Percentiles rank a stretch among this genome's conserved stretches.
Conservation (phyloP, 1,140 invertebrate species). For the Orchesella cincta region DNA sequence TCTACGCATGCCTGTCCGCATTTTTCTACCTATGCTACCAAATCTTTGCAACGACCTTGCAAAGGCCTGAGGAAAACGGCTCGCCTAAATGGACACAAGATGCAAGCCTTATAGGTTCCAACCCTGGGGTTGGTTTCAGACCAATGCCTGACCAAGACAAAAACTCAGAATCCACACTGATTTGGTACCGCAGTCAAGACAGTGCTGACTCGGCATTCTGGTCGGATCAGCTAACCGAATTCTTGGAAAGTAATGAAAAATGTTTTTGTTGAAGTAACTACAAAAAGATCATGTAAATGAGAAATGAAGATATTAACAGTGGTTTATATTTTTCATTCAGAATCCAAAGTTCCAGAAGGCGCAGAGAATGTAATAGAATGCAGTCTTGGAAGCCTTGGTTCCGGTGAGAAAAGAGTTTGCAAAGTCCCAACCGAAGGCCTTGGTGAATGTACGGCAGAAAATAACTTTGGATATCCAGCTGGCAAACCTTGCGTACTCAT, state of each 20-base stretch:
- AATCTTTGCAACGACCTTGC: constrained; percentile 88
- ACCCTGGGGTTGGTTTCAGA: constrained; percentile 92
- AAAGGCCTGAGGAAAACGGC: constrained; percentile 63
- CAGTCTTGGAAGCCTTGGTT: not conserved
- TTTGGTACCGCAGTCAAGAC: constrained; percentile 83
- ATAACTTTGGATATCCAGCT: constrained; percentile 71
- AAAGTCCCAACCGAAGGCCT: constrained; percentile 66
- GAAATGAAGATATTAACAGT: not conserved
- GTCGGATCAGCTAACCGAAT: constrained; percentile 71
- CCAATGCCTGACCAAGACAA: constrained; percentile 77
- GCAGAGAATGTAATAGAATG: not conserved
- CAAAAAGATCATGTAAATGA: not conserved
- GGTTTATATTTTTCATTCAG: not conserved
- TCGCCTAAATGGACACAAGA: constrained; percentile 83
- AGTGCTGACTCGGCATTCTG: constrained; percentile 76
- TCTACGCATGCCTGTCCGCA: constrained; percentile 80
- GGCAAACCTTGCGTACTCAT: constrained; percentile 79
- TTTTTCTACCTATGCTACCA: constrained; percentile 89
- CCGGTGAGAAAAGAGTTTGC: not conserved
- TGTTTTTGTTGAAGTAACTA: not conserved
- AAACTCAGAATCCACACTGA: constrained; percentile 87
- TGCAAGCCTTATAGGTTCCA: constrained; percentile 80
- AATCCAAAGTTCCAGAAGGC: not conserved
- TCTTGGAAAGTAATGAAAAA: constrained; percentile 68
- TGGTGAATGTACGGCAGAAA: constrained; percentile 68